Conservation (phyloP, 2,888 invertebrate genomes). For the Zaprionus lineosus region DNA sequence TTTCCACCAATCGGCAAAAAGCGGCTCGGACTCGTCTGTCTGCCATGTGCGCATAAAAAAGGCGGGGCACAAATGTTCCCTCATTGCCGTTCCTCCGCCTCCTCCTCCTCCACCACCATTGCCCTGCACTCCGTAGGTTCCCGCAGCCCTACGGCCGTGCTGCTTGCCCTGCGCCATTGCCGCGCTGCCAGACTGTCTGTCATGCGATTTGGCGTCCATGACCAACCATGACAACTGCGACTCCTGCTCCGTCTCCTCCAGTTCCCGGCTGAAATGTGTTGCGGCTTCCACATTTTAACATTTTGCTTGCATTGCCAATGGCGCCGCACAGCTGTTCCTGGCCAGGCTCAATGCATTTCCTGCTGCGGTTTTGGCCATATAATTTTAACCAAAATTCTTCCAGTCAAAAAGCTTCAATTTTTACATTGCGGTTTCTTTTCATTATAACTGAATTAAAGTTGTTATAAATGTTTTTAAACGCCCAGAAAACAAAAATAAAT, state of each 20-base stretch:
- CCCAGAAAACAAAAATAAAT: no score
- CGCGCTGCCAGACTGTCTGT: constrained; percentile 65
- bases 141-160: constrained; percentile 41
- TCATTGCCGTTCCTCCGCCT: constrained; percentile 14
- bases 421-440: constrained; percentile 40
- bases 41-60: constrained; percentile 58
- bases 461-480: no score
- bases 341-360: constrained; percentile 23
- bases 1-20: constrained; percentile 73
- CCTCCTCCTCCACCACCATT: no score
- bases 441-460: background rate
- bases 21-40: constrained; percentile 44
- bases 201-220: constrained; percentile 80
- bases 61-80: constrained; percentile 61
- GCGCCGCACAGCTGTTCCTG: constrained; percentile 52
- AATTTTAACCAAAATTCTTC: constrained; percentile 31
- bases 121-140: constrained; percentile 17
- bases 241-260: constrained; percentile 5
- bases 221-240: constrained; percentile 72
- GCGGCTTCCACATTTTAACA: constrained; percentile 54
- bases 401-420: constrained; percentile 38
- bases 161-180: constrained; percentile 54
- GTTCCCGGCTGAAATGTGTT: constrained; percentile 27
- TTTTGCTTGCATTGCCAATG: constrained; percentile 53
- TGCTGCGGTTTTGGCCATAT: constrained; percentile 47